These are phyloP conservation scores for Apostichopus leukothele DNA, from an alignment of 53 echinoderm and acorn worm genomes.

Conservation along the genomic window DNA sequence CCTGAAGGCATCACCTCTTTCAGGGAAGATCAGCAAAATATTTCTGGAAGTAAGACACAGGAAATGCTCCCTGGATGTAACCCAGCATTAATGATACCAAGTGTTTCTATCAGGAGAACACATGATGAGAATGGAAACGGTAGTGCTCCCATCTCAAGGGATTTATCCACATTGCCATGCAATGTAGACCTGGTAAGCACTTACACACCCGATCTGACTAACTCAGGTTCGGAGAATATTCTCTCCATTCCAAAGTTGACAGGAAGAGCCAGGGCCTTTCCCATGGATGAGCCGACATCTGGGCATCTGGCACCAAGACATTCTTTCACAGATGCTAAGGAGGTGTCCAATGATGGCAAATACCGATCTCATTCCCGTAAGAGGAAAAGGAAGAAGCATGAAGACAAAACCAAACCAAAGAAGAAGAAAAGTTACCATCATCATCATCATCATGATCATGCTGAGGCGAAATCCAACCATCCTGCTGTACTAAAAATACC, in stretches of 20 bases:
- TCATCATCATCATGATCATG: not conserved
- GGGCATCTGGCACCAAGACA: not conserved
- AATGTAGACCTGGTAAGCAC: not conserved
- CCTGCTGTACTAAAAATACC: constrained; percentile 14
- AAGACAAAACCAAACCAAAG: not conserved
- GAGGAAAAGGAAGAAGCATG: not conserved
- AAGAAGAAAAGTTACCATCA: not conserved
- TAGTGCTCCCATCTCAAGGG: not conserved
- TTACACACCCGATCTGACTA: not conserved
- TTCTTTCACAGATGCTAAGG: not conserved
- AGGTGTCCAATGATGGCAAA: not conserved
- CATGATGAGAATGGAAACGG: no score
- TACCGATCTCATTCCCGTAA: not conserved
- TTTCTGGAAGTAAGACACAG: no score
- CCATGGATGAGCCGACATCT: not conserved
- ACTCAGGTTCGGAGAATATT: not conserved
- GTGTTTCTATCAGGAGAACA: not conserved
- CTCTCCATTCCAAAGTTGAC: not conserved
- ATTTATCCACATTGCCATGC: not conserved
- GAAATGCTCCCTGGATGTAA: not conserved
- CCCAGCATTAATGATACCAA: not conserved
- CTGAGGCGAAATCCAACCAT: not conserved
- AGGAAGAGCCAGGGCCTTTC: not conserved
- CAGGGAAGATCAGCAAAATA: no score
- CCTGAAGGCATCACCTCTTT: no score